Base-by-base conservation (phyloP, 2,888 invertebrate genomes). In the Steromphala cineraria region DNA sequence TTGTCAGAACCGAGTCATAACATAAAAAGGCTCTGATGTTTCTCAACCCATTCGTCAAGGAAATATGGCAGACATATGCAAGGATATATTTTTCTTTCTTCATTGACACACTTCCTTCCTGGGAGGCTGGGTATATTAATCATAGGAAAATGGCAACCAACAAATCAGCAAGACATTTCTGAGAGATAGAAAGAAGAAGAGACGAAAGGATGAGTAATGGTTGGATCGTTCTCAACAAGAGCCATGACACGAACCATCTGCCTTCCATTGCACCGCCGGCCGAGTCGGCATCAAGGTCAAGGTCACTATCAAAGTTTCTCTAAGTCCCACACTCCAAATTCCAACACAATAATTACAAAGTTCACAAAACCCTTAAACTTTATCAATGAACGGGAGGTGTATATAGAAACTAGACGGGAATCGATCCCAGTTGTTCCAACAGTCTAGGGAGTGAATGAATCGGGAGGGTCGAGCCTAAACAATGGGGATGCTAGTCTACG, bases 61-160 rank as follows among this genome's bases (percentile, higher is more conserved):
- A 36, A 71, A 71, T 71, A 71, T 71, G 71, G 71, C 71, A 19
- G 71, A 71, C 71, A 71, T 19, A 40, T 71, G 71, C 36, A 36
- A 71, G 17, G 5, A 31, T 36, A 31, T 71, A 31, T 31, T 15
- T 19, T 19, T 19, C 19, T 31, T 36, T 17, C 62, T 62, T 15
- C 21, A 21, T 71, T 71, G 71, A 71, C 36, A 71, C n/a, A 71
- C 36, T 31, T 71, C 71, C 71, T 36, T 71, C 71, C 71, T 19
- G 19, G 15, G 21, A 15, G 4, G 17, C 24, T 13, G 28, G 24
- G n/a, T 40, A 7, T 71, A 71, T 71, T 36, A 71, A 71, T 71
- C 40, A 36, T 4, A 17, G 71, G 15, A 36, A 71, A 31, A 36
- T 40, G 40, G 17, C 10, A 46, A 46, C 7, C 56, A n/a, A 21